Evolutionary conservation across 2,888 invertebrate genomes (phyloP), one percentile per base, ranked within the genome.

Genomic region (Tiliacea aurago): DNA sequence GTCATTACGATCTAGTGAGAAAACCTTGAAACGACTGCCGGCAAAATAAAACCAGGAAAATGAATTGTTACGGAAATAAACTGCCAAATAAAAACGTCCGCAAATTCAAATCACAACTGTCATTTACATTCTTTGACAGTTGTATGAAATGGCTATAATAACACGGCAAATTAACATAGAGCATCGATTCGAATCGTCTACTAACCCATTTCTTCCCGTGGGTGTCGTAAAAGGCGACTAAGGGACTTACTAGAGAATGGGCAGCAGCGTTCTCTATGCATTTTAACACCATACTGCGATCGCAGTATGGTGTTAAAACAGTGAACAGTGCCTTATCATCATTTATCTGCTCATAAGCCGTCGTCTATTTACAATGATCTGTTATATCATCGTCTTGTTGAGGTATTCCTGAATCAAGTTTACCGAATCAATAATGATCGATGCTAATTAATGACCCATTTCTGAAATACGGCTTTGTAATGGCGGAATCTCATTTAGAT

Each of bases 351-450:
- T 51, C 33, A 51, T 73, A 51, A 61, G 18, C 43, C n/a, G 2
- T 11, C 43, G 33, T 49, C 11, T 28, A 4, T 59, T 59, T 33
- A 20, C 15, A n/a, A 10, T 11, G 9, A 58, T 20, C 18, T 53
- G 15, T 69, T 74, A 59, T 41, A 28, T 59, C 59, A 75, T 78
- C 47, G 37, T 33, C 20, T 33, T 20, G 33, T 23, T 20, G 28
- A 75, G 6, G 59, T 11, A 70, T 61, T 53, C 23, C 59, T 61
- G 78, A 70, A 70, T 47, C 58, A 70, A 15, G 70, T 59, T 70
- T 61, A 53, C 70, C 5, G 23, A 70, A 59, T 41, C 59, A 78
- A 75, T 70, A 47, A 15, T 47, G 53, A 47, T 53, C 18, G 11
- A 4, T 43, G 37, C 51, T 78, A 75, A 75, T 59, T 75, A 70